Conservation (phyloP, 2,888 invertebrate genomes). For the Parochlus steinenii region DNA sequence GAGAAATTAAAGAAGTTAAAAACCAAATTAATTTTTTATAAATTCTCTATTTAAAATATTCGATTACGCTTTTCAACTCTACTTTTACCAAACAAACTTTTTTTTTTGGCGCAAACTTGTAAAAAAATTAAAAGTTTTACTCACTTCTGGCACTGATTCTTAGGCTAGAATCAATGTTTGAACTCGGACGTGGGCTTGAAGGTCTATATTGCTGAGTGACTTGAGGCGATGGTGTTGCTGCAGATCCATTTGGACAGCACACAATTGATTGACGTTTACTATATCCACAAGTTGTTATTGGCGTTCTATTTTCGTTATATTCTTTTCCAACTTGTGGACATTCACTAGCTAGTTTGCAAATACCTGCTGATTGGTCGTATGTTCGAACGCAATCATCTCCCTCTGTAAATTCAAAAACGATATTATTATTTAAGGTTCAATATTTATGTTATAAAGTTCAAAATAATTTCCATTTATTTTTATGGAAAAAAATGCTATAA, state of each 20-base stretch:
- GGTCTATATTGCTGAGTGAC: too few species aligned
- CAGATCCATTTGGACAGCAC: constrained; percentile 12
- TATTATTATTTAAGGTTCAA: too few species aligned
- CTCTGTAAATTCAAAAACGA: too few species aligned
- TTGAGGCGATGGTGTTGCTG: not conserved
- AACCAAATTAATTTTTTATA: constrained; percentile 1
- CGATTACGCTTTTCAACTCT: too few species aligned
- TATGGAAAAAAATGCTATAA: too few species aligned
- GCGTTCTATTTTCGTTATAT: not conserved
- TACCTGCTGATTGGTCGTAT: not conserved
- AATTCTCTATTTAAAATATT: constrained; percentile 4
- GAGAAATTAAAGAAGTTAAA: not conserved
- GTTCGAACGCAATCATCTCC: not conserved
- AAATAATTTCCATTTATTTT: too few species aligned
- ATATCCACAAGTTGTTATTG: constrained; percentile 16
- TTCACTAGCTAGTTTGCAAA: not conserved
- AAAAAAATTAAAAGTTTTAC: not conserved
- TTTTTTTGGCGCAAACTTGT: not conserved
- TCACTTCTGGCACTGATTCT: constrained; percentile 6
- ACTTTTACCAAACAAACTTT: constrained; percentile 2
- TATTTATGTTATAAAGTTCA: too few species aligned
- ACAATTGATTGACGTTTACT: constrained; percentile 12
- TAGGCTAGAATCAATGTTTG: too few species aligned
- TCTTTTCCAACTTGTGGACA: not conserved
- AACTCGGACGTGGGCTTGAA: too few species aligned